Percentiles rank a stretch among this genome's conserved stretches.
Conservation (phyloP, 2,113 vertebrate genomes). For the Zosterops borbonicus region DNA sequence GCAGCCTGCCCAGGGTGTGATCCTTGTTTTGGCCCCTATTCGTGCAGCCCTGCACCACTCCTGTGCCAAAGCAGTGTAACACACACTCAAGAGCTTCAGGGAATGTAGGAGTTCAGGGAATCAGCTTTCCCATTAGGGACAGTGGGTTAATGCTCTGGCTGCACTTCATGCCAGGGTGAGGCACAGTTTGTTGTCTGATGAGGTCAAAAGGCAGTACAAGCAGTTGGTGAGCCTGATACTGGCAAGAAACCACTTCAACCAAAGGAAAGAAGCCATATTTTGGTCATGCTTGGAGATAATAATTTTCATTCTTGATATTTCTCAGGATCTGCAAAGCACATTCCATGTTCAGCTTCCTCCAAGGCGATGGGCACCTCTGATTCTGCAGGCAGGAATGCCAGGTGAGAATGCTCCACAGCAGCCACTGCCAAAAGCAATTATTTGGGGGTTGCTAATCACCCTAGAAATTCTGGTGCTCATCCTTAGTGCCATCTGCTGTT, state of each 20-base stretch:
- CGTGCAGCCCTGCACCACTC: fast-evolving
- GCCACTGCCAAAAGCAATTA: neutral
- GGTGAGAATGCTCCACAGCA: neutral
- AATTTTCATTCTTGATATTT: neutral
- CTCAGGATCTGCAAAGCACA: neutral
- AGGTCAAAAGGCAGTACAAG: neutral
- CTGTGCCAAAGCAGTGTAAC: neutral
- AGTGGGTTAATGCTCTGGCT: neutral
- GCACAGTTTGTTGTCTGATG: neutral
- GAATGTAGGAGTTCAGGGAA: neutral
- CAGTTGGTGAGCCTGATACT: neutral
- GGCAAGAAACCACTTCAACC: neutral
- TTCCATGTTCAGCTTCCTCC: neutral
- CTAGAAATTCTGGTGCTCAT: neutral
- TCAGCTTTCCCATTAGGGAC: neutral
- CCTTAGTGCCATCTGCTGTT: neutral
- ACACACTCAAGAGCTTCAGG: neutral
- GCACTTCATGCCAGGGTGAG: neutral
- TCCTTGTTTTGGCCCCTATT: fast-evolving
- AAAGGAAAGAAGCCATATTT: neutral
- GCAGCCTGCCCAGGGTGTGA: neutral
- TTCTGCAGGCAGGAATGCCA: neutral
- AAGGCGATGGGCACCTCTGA: fast-evolving
- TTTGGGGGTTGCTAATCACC: neutral
- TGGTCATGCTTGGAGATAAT: neutral